Conservation (phyloP, 2,113 vertebrate species). For the Carassius gibelio region DNA sequence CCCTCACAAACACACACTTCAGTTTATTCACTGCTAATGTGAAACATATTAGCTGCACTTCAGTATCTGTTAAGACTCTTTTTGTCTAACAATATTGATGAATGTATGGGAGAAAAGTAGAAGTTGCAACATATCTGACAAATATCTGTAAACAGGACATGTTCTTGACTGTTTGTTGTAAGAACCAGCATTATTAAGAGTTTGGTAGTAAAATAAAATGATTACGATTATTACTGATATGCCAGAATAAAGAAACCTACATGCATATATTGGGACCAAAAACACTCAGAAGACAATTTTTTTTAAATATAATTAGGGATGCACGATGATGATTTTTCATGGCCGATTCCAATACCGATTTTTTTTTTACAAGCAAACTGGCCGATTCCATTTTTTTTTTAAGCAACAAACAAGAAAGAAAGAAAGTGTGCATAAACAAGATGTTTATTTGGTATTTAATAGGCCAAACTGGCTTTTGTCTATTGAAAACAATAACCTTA, state of each 20-base stretch:
- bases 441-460: too few relatives aligned
- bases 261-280: too few relatives aligned
- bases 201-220: conserved; percentile 59
- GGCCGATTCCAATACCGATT: too few relatives aligned
- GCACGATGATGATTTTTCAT: too few relatives aligned
- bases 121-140: not conserved
- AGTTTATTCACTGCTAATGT: conserved; percentile 28
- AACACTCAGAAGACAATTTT: too few relatives aligned
- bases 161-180: not conserved
- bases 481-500: too few relatives aligned
- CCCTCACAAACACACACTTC: conserved; percentile 13
- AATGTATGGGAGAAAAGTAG: not conserved
- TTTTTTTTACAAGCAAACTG: too few relatives aligned
- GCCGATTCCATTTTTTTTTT: too few relatives aligned
- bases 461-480: too few relatives aligned
- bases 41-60: conserved; percentile 10
- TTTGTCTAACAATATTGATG: not conserved
- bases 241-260: not conserved
- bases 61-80: not conserved
- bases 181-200: conserved; percentile 64
- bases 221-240: not conserved
- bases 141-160: not conserved
- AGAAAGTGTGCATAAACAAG: too few relatives aligned
- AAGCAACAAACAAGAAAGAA: too few relatives aligned
- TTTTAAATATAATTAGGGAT: too few relatives aligned